These are phyloP conservation scores for Hydrozoanthus tunicans DNA, from an alignment of 64 coral and sea anemone species.

Conservation along the genomic window DNA sequence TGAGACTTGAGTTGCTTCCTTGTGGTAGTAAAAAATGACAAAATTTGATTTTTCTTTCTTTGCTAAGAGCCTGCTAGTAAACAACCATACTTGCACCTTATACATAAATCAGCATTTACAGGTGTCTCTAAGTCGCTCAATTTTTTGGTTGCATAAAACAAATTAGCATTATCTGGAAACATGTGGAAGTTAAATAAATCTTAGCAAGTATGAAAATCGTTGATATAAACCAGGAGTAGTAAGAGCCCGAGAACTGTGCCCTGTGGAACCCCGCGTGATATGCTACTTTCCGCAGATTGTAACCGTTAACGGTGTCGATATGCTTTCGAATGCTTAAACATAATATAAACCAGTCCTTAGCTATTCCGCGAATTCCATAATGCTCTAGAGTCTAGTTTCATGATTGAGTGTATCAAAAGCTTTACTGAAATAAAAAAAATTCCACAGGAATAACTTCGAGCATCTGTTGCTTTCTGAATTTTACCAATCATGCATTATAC, in stretches of 20 bases:
- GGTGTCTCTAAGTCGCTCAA: background rate
- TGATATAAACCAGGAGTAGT: conserved; percentile 53
- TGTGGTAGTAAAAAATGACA: conserved; percentile 12
- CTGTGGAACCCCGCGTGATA: conserved; percentile 25
- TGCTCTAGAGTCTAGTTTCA: background rate
- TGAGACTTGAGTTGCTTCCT: too few relatives aligned
- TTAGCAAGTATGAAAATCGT: conserved; percentile 60
- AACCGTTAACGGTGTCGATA: background rate
- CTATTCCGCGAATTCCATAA: background rate
- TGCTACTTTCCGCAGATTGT: conserved; percentile 7
- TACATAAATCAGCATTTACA: conserved; percentile 32
- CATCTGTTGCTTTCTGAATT: conserved; percentile 1
- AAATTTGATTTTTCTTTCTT: conserved; percentile 26
- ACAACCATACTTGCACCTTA: conserved; percentile 29
- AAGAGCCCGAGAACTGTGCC: conserved; percentile 42
- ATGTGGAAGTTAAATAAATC: conserved; percentile 46
- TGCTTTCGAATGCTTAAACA: conserved; percentile 39
- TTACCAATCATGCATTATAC: background rate
- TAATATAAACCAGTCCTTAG: conserved; percentile 7
- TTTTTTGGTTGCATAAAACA: conserved; percentile 31
- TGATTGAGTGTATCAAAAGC: background rate
- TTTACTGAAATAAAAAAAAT: background rate
- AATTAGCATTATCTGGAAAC: conserved; percentile 55
- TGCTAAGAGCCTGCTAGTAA: conserved; percentile 9
- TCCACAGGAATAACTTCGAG: background rate